phyloP scores from a whole-genome alignment of 1,140 invertebrate genomes.

The Zaprionus lachaisei region DNA sequence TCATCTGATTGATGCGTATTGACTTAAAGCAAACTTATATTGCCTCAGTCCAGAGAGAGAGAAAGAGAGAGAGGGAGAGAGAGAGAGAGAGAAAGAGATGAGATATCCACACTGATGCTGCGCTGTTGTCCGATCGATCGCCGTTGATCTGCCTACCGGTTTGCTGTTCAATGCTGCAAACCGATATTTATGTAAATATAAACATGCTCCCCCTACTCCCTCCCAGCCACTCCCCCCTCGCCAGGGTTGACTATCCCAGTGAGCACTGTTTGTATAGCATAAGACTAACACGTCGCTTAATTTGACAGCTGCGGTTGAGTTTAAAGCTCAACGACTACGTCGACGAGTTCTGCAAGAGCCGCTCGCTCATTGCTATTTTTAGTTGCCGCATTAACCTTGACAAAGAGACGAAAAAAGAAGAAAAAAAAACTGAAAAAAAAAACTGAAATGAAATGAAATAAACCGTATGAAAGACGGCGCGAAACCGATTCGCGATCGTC shows the following conservation, averaged over 20 bases:
- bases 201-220: neutral
- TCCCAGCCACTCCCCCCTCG: neutral
- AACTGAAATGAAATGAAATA: conserved; percentile 5
- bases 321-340: conserved; percentile 36
- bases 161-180: conserved; percentile 42
- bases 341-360: conserved; percentile 51
- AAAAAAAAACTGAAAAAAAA: neutral
- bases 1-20: conserved; percentile 64
- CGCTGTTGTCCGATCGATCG: conserved; percentile 17
- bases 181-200: conserved; percentile 52
- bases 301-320: conserved; percentile 72
- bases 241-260: neutral
- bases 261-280: conserved; percentile 54
- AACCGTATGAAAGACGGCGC: conserved; percentile 35
- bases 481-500: neutral
- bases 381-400: conserved; percentile 67
- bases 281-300: conserved; percentile 58
- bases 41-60: conserved; percentile 3
- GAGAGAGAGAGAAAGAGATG: neutral
- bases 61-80: no score
- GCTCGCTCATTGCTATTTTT: conserved; percentile 76
- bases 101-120: neutral
- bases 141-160: conserved; percentile 66
- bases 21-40: conserved; percentile 55
- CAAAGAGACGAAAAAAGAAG: conserved; percentile 13